phyloP scores from a whole-genome alignment of 2,797 vertebrate genomes.

The Epinephelus awoara region DNA sequence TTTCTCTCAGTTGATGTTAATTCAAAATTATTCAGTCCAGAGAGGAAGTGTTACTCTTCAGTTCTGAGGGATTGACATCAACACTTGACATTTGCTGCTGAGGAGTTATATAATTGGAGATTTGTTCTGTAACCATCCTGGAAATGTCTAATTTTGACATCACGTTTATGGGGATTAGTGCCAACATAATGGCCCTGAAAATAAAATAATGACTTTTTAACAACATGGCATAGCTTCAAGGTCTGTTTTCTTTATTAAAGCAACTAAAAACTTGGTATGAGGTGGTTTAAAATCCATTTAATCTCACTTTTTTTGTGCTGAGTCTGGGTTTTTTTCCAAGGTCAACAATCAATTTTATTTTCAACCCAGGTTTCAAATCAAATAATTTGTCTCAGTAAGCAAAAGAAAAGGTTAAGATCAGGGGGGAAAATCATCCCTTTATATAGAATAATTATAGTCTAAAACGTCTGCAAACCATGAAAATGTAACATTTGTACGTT shows the following conservation, averaged over 20 bases:
- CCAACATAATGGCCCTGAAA: not conserved
- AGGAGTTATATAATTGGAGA: slow-evolving; percentile 4
- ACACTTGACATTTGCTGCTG: slow-evolving; percentile 29
- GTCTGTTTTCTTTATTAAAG: not conserved
- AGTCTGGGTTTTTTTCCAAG: no score
- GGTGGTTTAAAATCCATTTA: no score
- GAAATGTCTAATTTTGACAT: slow-evolving; percentile 28
- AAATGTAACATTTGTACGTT: no score
- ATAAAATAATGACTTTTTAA: slow-evolving; percentile 6
- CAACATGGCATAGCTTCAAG: not conserved
- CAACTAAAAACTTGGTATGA: no score
- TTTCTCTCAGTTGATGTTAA: slow-evolving; percentile 11
- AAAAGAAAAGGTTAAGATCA: no score
- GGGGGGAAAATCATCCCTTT: no score
- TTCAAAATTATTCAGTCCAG: slow-evolving; percentile 4
- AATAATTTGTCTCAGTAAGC: no score
- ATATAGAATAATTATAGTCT: no score
- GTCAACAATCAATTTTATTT: no score
- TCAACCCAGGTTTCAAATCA: no score
- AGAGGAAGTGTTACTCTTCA: not conserved
- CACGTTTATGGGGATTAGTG: slow-evolving; percentile 1
- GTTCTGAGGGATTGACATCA: not conserved
- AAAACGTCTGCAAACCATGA: no score
- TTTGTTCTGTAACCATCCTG: slow-evolving; percentile 21
- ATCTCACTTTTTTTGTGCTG: no score